phyloP scores from a whole-genome alignment of 1,140 invertebrate genomes.

The Drosophila tropicalis region DNA sequence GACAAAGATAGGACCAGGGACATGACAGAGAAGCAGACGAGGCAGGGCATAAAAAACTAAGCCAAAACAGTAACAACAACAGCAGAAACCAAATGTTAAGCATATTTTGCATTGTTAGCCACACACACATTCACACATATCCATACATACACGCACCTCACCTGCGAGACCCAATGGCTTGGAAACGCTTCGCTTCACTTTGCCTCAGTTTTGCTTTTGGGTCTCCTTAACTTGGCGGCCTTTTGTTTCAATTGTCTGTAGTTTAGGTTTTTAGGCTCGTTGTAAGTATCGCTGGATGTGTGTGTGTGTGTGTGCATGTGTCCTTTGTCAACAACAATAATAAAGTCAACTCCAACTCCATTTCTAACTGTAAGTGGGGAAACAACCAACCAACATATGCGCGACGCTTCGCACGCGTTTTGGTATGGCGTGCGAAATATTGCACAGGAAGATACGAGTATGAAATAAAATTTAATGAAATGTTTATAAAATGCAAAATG shows the following conservation, averaged over 20 bases:
- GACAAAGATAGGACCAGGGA: constrained; percentile 17
- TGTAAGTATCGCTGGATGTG: constrained; percentile 50
- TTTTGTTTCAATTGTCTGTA: constrained; percentile 81
- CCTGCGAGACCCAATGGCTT: constrained; percentile 13
- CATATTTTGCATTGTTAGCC: constrained; percentile 77
- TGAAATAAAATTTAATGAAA: constrained; percentile 82
- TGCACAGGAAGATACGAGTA: constrained; percentile 73
- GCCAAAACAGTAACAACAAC: constrained; percentile 43
- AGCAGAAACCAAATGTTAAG: constrained; percentile 69
- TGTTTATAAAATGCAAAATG: constrained; percentile 75
- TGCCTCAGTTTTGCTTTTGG: constrained; percentile 39
- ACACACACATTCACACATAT: constrained; percentile 50
- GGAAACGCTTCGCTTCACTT: constrained; percentile 40
- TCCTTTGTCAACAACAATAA: constrained; percentile 49
- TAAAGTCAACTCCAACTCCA: constrained; percentile 11
- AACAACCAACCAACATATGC: constrained; percentile 59
- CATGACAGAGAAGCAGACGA: constrained; percentile 7
- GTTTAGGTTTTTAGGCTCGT: constrained; percentile 75
- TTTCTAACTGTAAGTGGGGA: background rate
- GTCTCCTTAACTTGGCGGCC: constrained; percentile 43
- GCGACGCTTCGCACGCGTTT: constrained; percentile 70
- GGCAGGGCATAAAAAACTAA: constrained; percentile 60
- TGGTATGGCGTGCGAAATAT: constrained; percentile 82
- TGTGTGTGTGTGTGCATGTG: constrained; percentile 35
- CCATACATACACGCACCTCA: constrained; percentile 44